Evolutionary conservation across 2,888 invertebrate species (phyloP), one percentile per base, ranked within the genome.

Genomic region (Pseudococcus longispinus): DNA sequence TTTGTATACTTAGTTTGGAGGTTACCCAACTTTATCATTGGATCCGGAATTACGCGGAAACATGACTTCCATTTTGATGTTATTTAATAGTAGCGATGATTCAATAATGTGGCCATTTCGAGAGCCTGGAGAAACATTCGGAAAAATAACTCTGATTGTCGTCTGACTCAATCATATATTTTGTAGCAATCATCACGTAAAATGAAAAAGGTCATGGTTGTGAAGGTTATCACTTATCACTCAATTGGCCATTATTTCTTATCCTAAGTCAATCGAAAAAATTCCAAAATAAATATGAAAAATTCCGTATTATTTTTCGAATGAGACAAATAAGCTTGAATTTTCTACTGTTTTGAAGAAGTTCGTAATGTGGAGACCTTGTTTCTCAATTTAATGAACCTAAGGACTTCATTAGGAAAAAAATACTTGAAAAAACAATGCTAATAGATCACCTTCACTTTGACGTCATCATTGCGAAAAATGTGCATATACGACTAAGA

Each of bases 51-150:
- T 65, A 65, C n/a, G 55, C 1, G 55, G n/a, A 55, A 55, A 55
- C 65, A 65, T 65, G 65, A 65, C 65, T 65, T 65, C 65, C 65
- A 65, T 65, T 65, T 26, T 65, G 26, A 65, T 65, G 15, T 65
- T 26, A 26, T 26, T 26, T 65, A 20, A 9, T 37, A 9, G 37
- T n/a, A n/a, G 26, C 23, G 26, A 26, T 65, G 65, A 65, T 65
- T 26, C 65, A 65, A 26, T 26, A 65, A 9, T 65, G 13, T 26
- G 26, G 11, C 26, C 65, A 13, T 65, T 23, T 65, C 26, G 26
- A 26, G 65, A 65, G 8, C 8, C 65, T 13, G 26, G 13, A 65
- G 65, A 37, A 9, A 65, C 26, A 65, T 65, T 26, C 6, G 23
- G 5, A 65, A 65, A 65, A 65, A 65, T 9, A 26, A 2, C 1